Base-by-base conservation (phyloP, 2,113 vertebrate species). In the Tiliqua scincoides region DNA sequence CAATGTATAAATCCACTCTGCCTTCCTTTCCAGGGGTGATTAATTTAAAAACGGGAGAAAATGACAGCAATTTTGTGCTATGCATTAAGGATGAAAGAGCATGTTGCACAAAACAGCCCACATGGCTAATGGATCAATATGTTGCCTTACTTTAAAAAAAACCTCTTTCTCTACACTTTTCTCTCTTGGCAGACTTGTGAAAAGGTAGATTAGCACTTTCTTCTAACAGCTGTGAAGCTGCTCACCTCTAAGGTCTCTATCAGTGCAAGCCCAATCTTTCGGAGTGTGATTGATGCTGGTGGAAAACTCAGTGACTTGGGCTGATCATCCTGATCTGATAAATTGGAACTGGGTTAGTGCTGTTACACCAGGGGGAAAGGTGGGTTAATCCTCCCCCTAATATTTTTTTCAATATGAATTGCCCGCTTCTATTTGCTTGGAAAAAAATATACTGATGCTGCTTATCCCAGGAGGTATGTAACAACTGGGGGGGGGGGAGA, bases 31-130 rank as follows among this genome's bases (percentile, higher is more conserved):
- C 52, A 67, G 71, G 7, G 21, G 1, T 65, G 52, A 75, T 12
- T 76, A 57, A 89, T 11, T 65, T 2, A 73, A 88, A 88, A 87
- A 7, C 54, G 20, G 35, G 70, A 37, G 70, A 89, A 83, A 87
- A 62, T 57, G 54, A 48, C 6, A 68, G 3, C 6, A 72, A 57
- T 52, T 1, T 8, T 10, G 2, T 65, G 48, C 3, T 73, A 14
- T 67, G 25, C 37, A 65, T 75, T 68, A 85, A 27, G 40, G 27
- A 79, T 0, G 23, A n/a, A 88, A 77, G 6, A 1, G 54, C 21
- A 57, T 6, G 82, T 23, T 52, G 4, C 2, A 67, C 27, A 43
- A 5, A 21, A 14, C 0, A 0, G 2, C 10, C n/a, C 52, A 6
- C 73, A 74, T 67, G 25, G 79, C 21, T 73, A 37, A 85, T 20